Base-by-base conservation (phyloP, 2,797 vertebrate genomes). In the Rhyacichthys aspro region DNA sequence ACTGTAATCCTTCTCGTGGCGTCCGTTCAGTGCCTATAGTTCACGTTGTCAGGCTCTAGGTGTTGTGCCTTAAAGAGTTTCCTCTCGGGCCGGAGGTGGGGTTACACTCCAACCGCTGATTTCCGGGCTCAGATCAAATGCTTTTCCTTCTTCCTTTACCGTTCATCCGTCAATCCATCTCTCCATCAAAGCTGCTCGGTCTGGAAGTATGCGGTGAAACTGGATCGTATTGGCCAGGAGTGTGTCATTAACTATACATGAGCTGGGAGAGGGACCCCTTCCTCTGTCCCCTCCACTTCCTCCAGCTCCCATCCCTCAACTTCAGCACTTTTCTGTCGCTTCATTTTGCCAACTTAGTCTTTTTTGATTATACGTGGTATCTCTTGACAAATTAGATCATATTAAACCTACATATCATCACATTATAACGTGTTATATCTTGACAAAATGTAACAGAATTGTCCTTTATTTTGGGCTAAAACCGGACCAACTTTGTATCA, bases 241-340 rank as follows among this genome's bases (percentile, higher is more conserved):
- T 61, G 76, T 57, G 74, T 86, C 78, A 88, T 92, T 89, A 90
- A 93, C 81, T 82, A 86, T 86, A 82, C 60, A 83, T 86, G 69
- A 80, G 41, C 75, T 64, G 58, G 57, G 75, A 66, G 66, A 60
- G 65, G 54, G 17, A 45, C 9, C 33, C n/a, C 48, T 43, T 46
- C 38, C 49, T 38, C 38, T 16, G 15, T 38, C 58, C 43, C 37
- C 16, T 54, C 45, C 33, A 58, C 61, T 72, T 84, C 68, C 78
- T 61, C 55, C 53, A 12, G 53, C 70, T 55, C 55, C 19, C 52
- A 66, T 53, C 53, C 70, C 63, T 43, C 49, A 72, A 9, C 43
- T 45, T 17, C 43, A 45, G 43, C 18, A 5, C 16, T 45, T 19
- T 45, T 19, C 43, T 45, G 11, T 39, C 39, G n/a, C 39, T 10